Base-by-base conservation (phyloP, 2,888 invertebrate species). In the Atrina japonica region DNA sequence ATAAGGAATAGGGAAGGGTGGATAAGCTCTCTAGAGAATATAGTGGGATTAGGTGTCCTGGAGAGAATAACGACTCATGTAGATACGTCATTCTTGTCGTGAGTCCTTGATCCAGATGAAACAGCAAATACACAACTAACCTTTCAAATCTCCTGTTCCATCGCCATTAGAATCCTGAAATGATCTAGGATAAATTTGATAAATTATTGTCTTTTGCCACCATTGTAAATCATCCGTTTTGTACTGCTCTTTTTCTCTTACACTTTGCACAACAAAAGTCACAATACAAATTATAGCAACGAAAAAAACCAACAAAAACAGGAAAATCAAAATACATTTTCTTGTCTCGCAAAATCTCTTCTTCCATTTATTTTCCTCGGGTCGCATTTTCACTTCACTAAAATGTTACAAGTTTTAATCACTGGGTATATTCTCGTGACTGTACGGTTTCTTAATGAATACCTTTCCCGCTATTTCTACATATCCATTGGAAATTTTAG, bases 141-240 rank as follows among this genome's bases (percentile, higher is more conserved):
- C 86, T 59, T 73, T 75, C 1, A 86, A 43, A 89, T 97, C 97
- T 0, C 97, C 97, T 14, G 95, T 92, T 9, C 97, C 97, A 90
- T 97, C 95, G 0, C 94, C 94, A 88, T 83, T 60, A 18, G 94
- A 94, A 88, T 98, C 97, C 88, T 93, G 94, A 90, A 96, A 97
- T 0, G 96, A 88, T 11, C 82, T 66, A 3, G 88, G 87, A 64
- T 89, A 88, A 3, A 90, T 94, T 91, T 97, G 96, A 91, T 98
- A 97, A 63, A 96, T 93, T 9, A 94, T 93, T 41, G 94, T 93
- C 50, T 93, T 94, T 87, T 95, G 92, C 95, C 96, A 97, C 97
- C 97, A 97, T 69, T 94, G 93, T 82, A 94, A 93, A 9, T 53
- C 61, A 6, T 60, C 23, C 7, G 50, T 59, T n/a, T 59, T 23